Conservation (phyloP, 2,797 vertebrate species). For the Melanotaenia pygmaea region DNA sequence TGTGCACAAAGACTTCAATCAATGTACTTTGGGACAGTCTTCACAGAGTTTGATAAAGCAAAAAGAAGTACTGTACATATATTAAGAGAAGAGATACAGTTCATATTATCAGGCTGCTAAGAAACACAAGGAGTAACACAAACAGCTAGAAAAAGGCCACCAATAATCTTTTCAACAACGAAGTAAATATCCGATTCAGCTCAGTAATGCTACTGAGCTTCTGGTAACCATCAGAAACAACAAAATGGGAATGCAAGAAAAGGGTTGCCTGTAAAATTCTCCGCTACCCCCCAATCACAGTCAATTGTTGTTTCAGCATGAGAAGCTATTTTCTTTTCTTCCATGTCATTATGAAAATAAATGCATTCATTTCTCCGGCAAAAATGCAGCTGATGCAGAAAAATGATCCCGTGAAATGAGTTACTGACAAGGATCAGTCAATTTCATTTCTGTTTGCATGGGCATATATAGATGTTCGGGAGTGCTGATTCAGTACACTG, state of each 20-base stretch:
- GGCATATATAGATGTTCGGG: constrained; percentile 32
- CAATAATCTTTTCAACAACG: constrained; percentile 2
- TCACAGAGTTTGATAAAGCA: constrained; percentile 33
- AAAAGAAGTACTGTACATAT: constrained; percentile 9
- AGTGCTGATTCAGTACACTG: constrained; percentile 51
- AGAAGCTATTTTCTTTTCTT: constrained; percentile 73
- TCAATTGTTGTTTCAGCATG: constrained; percentile 69
- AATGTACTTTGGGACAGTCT: constrained; percentile 29
- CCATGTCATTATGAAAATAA: constrained; percentile 74
- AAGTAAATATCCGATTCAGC: constrained; percentile 30
- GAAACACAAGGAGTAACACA: not conserved
- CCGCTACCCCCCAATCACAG: constrained; percentile 41
- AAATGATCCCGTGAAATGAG: constrained; percentile 60
- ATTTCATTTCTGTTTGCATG: constrained; percentile 50
- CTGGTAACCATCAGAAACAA: constrained; percentile 32
- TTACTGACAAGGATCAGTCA: constrained; percentile 73
- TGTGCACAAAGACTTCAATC: constrained; percentile 40
- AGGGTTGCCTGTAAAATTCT: constrained; percentile 33
- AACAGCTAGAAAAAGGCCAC: constrained; percentile 14
- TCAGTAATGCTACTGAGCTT: constrained; percentile 16
- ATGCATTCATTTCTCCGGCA: constrained; percentile 65
- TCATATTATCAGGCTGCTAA: not conserved
- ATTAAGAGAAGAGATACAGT: not conserved
- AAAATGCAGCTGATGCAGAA: constrained; percentile 68
- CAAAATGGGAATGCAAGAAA: constrained; percentile 55